Conservation (phyloP, 1,140 invertebrate species). For the Scaptomyza graminum region DNA sequence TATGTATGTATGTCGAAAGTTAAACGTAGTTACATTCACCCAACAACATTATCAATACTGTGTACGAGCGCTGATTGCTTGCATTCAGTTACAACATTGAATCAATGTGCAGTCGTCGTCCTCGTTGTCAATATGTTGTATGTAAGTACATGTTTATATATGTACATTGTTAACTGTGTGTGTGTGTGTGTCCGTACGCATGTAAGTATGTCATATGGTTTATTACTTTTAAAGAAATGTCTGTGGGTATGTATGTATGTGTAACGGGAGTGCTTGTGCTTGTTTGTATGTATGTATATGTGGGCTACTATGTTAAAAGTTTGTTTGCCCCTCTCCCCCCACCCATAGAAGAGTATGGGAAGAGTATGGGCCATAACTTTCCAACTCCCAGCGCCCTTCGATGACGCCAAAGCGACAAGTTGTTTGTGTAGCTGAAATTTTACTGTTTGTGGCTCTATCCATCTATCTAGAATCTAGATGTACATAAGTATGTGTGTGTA, state of each 20-base stretch:
- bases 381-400: conserved; percentile 22
- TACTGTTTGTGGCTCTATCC: background rate
- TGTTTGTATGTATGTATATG: conserved; percentile 46
- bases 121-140: conserved; percentile 32
- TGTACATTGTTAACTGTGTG: conserved; percentile 25
- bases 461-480: too few relatives aligned
- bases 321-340: conserved; percentile 52
- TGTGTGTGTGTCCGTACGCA: too few relatives aligned
- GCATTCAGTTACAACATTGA: conserved; percentile 52
- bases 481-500: conserved; percentile 30
- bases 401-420: conserved; percentile 57
- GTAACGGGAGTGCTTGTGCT: background rate
- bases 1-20: too few relatives aligned
- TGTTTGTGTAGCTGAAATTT: conserved; percentile 40
- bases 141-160: conserved; percentile 19
- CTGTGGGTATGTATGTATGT: conserved; percentile 11
- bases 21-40: background rate
- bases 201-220: conserved; percentile 38
- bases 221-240: conserved; percentile 31
- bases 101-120: conserved; percentile 62
- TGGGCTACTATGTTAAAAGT: conserved; percentile 79
- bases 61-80: conserved; percentile 40
- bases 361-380: conserved; percentile 26
- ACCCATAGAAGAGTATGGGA: background rate
- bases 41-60: background rate